Conservation (phyloP, 1,140 invertebrate species). For the Bombus terrestris region DNA sequence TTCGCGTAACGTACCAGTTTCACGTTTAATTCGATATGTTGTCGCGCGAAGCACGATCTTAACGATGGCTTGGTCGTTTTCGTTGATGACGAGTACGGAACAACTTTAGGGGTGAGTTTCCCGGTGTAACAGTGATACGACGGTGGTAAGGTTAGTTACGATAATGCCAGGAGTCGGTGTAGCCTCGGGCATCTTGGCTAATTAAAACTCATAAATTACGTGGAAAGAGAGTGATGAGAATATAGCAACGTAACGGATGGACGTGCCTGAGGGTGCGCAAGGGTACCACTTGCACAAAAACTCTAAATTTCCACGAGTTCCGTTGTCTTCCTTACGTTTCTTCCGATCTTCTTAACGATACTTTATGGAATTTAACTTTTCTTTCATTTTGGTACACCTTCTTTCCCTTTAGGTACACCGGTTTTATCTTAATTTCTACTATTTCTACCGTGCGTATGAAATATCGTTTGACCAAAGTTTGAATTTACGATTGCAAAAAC, state of each 20-base stretch:
- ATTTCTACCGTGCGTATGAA: not conserved
- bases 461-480: not conserved
- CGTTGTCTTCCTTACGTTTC: not conserved
- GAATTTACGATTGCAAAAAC: no score
- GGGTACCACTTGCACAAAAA: not conserved
- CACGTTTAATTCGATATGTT: not conserved
- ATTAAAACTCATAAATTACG: constrained; percentile 71
- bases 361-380: constrained; percentile 31
- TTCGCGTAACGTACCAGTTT: not conserved
- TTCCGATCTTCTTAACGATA: not conserved
- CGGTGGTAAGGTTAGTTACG: constrained; percentile 45
- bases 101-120: not conserved
- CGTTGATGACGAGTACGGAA: constrained; percentile 11
- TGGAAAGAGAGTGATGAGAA: constrained; percentile 63
- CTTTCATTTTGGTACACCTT: not conserved
- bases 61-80: constrained; percentile 48
- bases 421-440: not conserved
- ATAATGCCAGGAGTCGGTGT: constrained; percentile 25
- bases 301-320: constrained; percentile 2
- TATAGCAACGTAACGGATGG: constrained; percentile 51
- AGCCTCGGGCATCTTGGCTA: constrained; percentile 59
- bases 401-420: not conserved
- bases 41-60: not conserved
- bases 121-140: not conserved
- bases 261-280: constrained; percentile 25